phyloP scores from a whole-genome alignment of 2,888 invertebrate genomes.

The Brachylomia viminalis region DNA sequence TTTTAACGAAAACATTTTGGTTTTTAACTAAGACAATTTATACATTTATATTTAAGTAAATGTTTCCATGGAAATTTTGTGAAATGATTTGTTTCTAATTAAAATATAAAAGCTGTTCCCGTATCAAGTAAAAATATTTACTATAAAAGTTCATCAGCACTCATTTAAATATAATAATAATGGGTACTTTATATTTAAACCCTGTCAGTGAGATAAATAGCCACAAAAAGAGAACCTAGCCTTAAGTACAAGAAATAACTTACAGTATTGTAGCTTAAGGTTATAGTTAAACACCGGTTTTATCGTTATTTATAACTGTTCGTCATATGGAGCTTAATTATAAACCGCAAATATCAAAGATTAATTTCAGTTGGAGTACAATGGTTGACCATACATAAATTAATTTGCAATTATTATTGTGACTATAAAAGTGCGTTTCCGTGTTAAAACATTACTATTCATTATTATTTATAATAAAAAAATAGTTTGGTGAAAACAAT shows the following conservation, averaged over 20 bases:
- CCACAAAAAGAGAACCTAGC: slow-evolving; percentile 54
- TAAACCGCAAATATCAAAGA: slow-evolving; percentile 55
- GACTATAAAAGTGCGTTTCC: slow-evolving; percentile 29
- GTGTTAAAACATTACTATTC: slow-evolving; percentile 1
- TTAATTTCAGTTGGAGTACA: slow-evolving; percentile 26
- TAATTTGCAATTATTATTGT: slow-evolving; percentile 35
- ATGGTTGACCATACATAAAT: slow-evolving; percentile 31
- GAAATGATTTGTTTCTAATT: neutral
- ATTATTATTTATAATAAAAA: slow-evolving; percentile 6
- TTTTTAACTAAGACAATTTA: neutral
- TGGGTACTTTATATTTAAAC: slow-evolving; percentile 31
- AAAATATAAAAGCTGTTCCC: neutral
- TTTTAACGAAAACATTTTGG: neutral
- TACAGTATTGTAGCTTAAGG: slow-evolving; percentile 67
- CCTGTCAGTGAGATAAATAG: slow-evolving; percentile 38
- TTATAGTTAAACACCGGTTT: slow-evolving; percentile 70
- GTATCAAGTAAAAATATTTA: neutral
- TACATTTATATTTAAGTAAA: neutral
- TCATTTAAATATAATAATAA: slow-evolving; percentile 32
- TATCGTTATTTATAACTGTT: slow-evolving; percentile 65
- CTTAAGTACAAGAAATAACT: slow-evolving; percentile 67
- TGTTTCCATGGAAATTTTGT: neutral
- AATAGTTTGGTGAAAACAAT: neutral
- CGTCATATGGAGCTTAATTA: slow-evolving; percentile 70
- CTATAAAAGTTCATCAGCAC: neutral